Evolutionary conservation across 1,140 invertebrate genomes (phyloP), one percentile per base, ranked within the genome.

Genomic region (Trichonephila clavata): DNA sequence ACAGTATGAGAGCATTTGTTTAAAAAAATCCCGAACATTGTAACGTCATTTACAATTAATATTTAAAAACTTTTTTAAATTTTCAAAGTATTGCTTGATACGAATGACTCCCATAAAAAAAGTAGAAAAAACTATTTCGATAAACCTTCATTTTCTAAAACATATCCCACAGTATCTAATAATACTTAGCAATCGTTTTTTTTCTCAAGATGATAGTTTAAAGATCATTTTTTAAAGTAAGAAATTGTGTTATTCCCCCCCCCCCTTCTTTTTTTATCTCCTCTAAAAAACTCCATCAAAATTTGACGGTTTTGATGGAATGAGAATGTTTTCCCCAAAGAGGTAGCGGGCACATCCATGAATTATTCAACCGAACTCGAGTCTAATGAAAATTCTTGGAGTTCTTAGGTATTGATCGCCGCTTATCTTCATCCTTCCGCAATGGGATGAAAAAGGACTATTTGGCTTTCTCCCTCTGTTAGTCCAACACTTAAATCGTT

Each of bases 361-460:
- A 83, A 83, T 83, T 83, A 83, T 83, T 83, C 81, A 83, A 16
- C 81, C 39, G 50, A 39, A 16, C 50, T 13, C 18, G 57, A 20
- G 81, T 83, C 39, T 83, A 83, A 83, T 83, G 81, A 83, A 83
- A 83, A 83, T 83, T 83, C 81, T 83, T 83, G 50, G 81, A 83
- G 57, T 83, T 83, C 18, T n/a, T 57, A 57, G 80, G 39, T 50
- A 50, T 83, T 83, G 81, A 83, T 83, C 32, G 81, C 10, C 39
- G 43, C 21, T 63, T 63, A 63, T 63, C 61, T 63, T 63, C 61
- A 7, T 63, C 61, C 16, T 24, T 77, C 13, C 32, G 8, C 71
- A n/a, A 16, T 24, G 27, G 21, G 61, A 63, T 63, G 61, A 63
- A 63, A 21, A 63, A 63, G 61, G 61, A 21, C 21, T 21, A 63